Evolutionary conservation across 2,888 invertebrate genomes (phyloP).

Genomic region (Meteorus cinctellus): DNA sequence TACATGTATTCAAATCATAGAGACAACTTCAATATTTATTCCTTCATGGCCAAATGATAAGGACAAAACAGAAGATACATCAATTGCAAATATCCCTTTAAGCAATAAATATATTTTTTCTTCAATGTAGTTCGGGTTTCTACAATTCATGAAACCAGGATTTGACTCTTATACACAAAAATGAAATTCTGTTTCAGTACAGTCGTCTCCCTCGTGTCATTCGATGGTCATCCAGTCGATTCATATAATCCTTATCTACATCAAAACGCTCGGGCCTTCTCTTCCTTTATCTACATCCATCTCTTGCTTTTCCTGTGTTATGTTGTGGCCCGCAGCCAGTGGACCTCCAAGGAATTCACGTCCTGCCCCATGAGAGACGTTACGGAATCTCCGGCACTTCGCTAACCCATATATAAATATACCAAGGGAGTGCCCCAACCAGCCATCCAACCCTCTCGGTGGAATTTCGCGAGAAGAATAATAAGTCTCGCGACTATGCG

Average conservation of each 20-base stretch:
- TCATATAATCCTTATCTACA: not conserved
- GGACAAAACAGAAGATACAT: too few relatives aligned
- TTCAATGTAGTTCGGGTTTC: too few relatives aligned
- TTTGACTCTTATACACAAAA: too few relatives aligned
- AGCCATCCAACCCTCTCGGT: constrained; percentile 34
- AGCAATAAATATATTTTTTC: too few relatives aligned
- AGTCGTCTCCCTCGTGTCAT: not conserved
- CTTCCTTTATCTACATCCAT: not conserved
- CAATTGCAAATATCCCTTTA: too few relatives aligned
- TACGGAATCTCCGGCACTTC: constrained; percentile 57
- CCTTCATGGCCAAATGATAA: too few relatives aligned
- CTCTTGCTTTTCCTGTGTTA: constrained; percentile 13
- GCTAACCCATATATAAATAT: constrained; percentile 42
- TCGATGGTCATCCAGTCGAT: not conserved
- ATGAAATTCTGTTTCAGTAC: not conserved
- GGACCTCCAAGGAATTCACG: constrained; percentile 59
- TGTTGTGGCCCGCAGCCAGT: constrained; percentile 35
- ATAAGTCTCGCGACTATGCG: constrained; percentile 27
- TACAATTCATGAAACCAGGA: too few relatives aligned
- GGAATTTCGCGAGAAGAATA: constrained; percentile 41
- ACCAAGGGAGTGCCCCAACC: constrained; percentile 22
- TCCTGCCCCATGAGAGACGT: constrained; percentile 50
- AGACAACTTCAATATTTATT: too few relatives aligned
- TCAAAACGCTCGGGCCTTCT: too few relatives aligned
- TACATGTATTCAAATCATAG: too few relatives aligned